These are phyloP conservation scores for Paragorgia papillata DNA, from an alignment of 92 coral and sea anemone species.

Conservation along the genomic window DNA sequence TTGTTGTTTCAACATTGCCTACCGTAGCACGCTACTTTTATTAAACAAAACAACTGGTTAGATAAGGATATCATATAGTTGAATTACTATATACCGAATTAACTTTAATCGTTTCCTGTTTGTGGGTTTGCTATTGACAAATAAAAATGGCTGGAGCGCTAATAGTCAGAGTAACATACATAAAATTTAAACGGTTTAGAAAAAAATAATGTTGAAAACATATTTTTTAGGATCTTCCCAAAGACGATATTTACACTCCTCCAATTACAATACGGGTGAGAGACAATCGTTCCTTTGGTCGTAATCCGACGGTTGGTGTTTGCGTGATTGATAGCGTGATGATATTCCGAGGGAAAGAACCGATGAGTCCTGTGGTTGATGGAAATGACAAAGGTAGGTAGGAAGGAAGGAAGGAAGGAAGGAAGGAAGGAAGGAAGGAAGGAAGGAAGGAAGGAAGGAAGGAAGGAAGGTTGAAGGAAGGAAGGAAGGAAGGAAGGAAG, in stretches of 20 bases:
- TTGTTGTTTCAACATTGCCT: too few species aligned
- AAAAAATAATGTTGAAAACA: neutral
- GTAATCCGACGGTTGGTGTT: conserved; percentile 91
- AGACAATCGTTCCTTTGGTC: conserved; percentile 97
- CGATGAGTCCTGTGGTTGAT: conserved; percentile 48
- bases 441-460: neutral
- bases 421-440: neutral
- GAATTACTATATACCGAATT: too few species aligned
- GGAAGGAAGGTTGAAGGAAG: too few species aligned
- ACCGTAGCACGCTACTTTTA: too few species aligned
- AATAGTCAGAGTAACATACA: neutral
- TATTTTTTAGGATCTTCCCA: conserved; percentile 72
- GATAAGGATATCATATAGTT: too few species aligned
- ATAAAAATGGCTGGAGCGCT: too few species aligned
- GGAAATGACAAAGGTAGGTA: conserved; percentile 67
- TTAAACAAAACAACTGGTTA: too few species aligned
- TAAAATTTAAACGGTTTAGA: neutral
- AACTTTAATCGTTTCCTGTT: too few species aligned
- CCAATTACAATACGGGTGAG: conserved; percentile 95
- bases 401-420: too few species aligned
- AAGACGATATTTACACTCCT: conserved; percentile 88
- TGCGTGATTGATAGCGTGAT: conserved; percentile 72
- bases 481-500: too few species aligned
- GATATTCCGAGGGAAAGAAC: conserved; percentile 69
- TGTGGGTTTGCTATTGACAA: too few species aligned